Conservation (phyloP, 2,113 vertebrate species). For the Corynorhinus townsendii region DNA sequence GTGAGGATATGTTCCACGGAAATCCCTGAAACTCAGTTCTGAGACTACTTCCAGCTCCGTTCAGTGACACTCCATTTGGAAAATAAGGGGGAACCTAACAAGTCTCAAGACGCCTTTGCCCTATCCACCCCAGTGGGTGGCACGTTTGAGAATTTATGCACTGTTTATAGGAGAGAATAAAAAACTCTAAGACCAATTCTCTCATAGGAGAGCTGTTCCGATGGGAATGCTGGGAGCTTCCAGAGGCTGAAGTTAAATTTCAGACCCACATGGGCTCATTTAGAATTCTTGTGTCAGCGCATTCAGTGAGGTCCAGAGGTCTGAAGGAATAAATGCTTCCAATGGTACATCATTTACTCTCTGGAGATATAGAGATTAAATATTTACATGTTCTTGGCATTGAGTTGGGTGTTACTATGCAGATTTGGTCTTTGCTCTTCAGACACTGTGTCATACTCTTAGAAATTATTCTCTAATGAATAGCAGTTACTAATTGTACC, state of each 20-base stretch:
- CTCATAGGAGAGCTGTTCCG: neutral
- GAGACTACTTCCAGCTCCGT: neutral
- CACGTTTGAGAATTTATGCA: neutral
- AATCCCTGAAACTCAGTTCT: neutral
- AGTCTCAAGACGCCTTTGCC: neutral
- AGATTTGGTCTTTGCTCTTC: neutral
- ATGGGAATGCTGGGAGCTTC: neutral
- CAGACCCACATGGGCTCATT: neutral
- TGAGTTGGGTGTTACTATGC: neutral
- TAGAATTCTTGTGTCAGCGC: constrained; percentile 24
- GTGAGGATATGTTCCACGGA: neutral
- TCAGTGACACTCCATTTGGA: neutral
- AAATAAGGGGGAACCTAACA: neutral
- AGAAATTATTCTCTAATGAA: neutral
- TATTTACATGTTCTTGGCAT: constrained; percentile 25
- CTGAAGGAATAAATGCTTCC: neutral
- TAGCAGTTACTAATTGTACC: neutral
- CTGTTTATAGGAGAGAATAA: neutral
- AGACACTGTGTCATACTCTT: neutral
- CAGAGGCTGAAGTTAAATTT: constrained; percentile 35
- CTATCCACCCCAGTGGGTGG: neutral
- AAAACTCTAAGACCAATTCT: neutral
- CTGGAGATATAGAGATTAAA: constrained; percentile 13
- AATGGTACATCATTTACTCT: constrained; percentile 6
- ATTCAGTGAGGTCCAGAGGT: neutral